Evolutionary conservation across 2,888 invertebrate genomes (phyloP).

Genomic region (Pristionchus maxplancki): DNA sequence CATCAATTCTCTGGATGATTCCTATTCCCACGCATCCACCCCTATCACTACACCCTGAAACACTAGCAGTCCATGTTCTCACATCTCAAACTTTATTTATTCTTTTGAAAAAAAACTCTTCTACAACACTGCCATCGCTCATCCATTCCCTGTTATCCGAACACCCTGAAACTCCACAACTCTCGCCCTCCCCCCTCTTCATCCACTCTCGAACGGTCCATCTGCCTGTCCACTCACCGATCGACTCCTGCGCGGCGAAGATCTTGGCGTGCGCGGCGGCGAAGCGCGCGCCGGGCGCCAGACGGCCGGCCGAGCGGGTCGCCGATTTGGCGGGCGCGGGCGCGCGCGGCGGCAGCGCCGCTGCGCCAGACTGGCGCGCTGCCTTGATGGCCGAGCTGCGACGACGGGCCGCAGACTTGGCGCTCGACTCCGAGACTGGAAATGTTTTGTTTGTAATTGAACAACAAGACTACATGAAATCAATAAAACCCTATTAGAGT

Average conservation of each 20-base stretch:
- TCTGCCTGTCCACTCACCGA: background rate
- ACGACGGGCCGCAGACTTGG: background rate
- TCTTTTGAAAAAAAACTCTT: background rate
- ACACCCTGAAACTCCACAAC: background rate
- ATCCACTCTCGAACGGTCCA: background rate
- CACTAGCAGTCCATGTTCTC: too few species aligned
- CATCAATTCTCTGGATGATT: too few species aligned
- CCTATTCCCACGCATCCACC: too few species aligned
- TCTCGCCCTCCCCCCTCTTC: background rate
- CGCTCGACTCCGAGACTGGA: constrained; percentile 28
- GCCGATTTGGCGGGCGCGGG: background rate
- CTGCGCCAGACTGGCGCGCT: background rate
- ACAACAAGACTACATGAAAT: too few species aligned
- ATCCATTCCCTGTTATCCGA: too few species aligned
- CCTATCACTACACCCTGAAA: too few species aligned
- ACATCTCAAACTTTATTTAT: too few species aligned
- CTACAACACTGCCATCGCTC: too few species aligned
- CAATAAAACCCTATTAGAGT: too few species aligned
- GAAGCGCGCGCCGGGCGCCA: constrained; percentile 35
- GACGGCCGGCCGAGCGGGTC: background rate
- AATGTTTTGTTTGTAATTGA: background rate
- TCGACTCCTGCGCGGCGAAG: constrained; percentile 18
- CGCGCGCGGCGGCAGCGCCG: background rate
- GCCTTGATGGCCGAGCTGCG: background rate
- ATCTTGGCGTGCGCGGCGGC: background rate